phyloP scores from a whole-genome alignment of 2,888 invertebrate species.

The Panzeria rudis region DNA sequence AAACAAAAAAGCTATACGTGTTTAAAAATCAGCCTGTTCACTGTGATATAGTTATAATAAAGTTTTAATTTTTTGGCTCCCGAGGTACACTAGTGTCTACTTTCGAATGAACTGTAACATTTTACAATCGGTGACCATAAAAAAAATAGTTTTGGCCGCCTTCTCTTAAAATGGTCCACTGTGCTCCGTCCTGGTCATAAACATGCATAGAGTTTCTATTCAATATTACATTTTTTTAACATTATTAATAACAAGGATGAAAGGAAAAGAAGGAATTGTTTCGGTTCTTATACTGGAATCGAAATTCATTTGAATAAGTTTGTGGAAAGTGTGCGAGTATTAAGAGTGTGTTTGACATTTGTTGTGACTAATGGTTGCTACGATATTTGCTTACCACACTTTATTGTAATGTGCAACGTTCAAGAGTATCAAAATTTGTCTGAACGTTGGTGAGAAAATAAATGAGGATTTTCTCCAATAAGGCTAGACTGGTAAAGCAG shows the following conservation, averaged over 20 bases:
- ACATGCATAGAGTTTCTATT: conserved; percentile 2
- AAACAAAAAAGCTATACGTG: too few species aligned
- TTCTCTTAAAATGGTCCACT: too few species aligned
- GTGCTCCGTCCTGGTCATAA: conserved; percentile 13
- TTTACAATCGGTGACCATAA: too few species aligned
- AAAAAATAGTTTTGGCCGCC: too few species aligned
- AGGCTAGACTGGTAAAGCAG: too few species aligned
- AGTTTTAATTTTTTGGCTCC: too few species aligned
- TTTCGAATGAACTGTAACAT: too few species aligned
- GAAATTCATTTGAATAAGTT: conserved; percentile 75
- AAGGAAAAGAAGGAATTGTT: not conserved
- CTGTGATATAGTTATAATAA: too few species aligned
- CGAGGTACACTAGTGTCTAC: too few species aligned
- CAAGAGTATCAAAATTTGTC: too few species aligned
- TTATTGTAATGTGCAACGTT: conserved; percentile 13
- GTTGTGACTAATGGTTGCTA: conserved; percentile 76
- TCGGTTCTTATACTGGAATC: conserved; percentile 52
- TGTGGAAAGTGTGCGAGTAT: conserved; percentile 78
- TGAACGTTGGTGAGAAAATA: too few species aligned
- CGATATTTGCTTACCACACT: conserved; percentile 45
- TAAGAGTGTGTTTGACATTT: conserved; percentile 59
- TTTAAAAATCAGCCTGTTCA: too few species aligned
- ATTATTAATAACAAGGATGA: not conserved
- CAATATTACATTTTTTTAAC: conserved; percentile 2
- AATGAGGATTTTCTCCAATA: not conserved